Percentiles rank a stretch among this genome's conserved stretches.
These are phyloP conservation scores for Cavia aperea DNA, from an alignment of 2,113 vertebrate species.

Conservation along the genomic window DNA sequence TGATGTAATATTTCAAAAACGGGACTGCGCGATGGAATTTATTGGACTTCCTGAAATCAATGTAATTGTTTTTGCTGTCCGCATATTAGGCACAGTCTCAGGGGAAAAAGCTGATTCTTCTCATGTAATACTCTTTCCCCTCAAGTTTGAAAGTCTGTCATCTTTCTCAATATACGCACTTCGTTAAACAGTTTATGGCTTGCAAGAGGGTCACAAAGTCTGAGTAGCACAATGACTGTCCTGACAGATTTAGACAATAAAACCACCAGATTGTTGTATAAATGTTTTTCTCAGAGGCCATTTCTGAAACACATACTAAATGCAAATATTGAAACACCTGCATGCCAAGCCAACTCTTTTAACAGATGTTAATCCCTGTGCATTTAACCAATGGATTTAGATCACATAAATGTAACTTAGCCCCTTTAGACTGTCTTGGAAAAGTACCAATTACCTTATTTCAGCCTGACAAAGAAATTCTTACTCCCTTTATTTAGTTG, in stretches of 20 bases:
- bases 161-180: constrained; percentile 83
- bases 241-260: constrained; percentile 85
- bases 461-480: constrained; percentile 61
- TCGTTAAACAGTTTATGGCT: constrained; percentile 83
- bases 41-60: constrained; percentile 76
- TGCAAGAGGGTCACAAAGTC: constrained; percentile 81
- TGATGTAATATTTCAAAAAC: constrained; percentile 76
- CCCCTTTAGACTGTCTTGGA: constrained; percentile 71
- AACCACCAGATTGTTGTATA: constrained; percentile 80
- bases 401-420: constrained; percentile 74
- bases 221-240: constrained; percentile 80
- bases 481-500: neutral
- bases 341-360: constrained; percentile 80
- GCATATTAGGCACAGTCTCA: constrained; percentile 73
- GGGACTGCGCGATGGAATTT: constrained; percentile 66
- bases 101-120: constrained; percentile 75
- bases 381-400: constrained; percentile 73
- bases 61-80: constrained; percentile 80
- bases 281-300: constrained; percentile 83
- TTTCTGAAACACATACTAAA: constrained; percentile 82
- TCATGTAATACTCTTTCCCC: constrained; percentile 77
- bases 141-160: constrained; percentile 80
- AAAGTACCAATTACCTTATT: constrained; percentile 68
- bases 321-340: constrained; percentile 87
- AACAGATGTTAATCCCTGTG: constrained; percentile 82